phyloP scores from a whole-genome alignment of 1,140 invertebrate genomes.

The Calosoma granatense region DNA sequence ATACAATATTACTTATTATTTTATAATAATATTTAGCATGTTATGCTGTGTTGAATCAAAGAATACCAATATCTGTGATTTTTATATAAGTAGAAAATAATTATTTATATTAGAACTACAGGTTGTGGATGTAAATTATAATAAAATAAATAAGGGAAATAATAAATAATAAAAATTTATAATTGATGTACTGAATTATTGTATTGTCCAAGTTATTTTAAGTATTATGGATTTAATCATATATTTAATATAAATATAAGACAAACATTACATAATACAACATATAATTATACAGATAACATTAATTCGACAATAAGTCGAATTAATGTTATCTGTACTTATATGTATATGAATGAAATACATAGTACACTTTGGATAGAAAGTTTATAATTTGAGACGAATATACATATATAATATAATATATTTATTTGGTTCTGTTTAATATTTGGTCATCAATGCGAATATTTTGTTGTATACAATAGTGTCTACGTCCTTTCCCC shows the following conservation, averaged over 20 bases:
- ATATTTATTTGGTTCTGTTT: neutral
- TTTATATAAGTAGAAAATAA: neutral
- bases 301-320: neutral
- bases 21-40: too few relatives aligned
- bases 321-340: too few relatives aligned
- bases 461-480: slow-evolving; percentile 21
- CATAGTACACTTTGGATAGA: too few relatives aligned
- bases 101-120: too few relatives aligned
- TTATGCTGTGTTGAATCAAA: neutral
- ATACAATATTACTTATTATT: too few relatives aligned
- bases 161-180: slow-evolving; percentile 1
- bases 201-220: too few relatives aligned
- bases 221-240: too few relatives aligned
- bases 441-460: slow-evolving; percentile 14
- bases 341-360: too few relatives aligned
- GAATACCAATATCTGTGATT: neutral
- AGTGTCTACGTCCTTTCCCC: slow-evolving; percentile 22
- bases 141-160: neutral
- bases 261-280: neutral
- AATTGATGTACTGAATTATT: too few relatives aligned
- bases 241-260: too few relatives aligned
- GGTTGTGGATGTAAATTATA: neutral
- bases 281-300: neutral
- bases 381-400: neutral
- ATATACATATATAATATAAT: too few relatives aligned